A percentile compares a stretch with the other conserved stretches of the same genome.
phyloP scores from a whole-genome alignment of 2,113 vertebrate genomes.

The Alethe castanea region DNA sequence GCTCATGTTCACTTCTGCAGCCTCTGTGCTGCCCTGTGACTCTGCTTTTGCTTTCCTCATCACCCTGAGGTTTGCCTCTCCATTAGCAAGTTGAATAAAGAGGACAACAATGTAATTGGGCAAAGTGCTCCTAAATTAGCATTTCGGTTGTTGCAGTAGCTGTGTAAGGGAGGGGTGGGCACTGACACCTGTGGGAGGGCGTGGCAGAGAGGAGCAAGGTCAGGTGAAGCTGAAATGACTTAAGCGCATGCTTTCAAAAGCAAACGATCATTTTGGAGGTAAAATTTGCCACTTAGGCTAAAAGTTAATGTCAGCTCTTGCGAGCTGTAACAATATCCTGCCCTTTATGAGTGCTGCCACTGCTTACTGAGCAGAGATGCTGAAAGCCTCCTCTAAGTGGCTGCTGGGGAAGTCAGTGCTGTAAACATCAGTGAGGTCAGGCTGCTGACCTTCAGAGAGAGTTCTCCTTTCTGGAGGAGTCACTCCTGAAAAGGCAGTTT shows the following conservation, averaged over 20 bases:
- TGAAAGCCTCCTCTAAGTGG: background rate
- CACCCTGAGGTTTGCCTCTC: background rate
- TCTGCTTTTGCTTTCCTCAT: background rate
- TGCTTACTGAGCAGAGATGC: background rate
- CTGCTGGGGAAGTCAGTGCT: background rate
- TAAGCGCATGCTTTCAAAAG: background rate
- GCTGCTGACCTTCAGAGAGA: background rate
- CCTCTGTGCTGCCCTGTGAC: rapidly evolving
- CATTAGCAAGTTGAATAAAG: background rate
- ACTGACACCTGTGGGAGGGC: rapidly evolving
- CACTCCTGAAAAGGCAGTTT: background rate
- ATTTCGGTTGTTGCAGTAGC: background rate
- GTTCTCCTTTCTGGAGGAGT: background rate
- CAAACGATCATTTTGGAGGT: background rate
- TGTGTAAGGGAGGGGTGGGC: background rate
- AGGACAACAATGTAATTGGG: background rate
- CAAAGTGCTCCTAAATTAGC: background rate
- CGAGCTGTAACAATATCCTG: background rate
- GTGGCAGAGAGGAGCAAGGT: background rate
- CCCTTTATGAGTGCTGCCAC: background rate
- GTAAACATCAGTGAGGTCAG: background rate
- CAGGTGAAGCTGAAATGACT: background rate
- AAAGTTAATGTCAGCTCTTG: slow-evolving; percentile 15
- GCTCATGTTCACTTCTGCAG: background rate
- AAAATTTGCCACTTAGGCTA: background rate